Evolutionary conservation across 2,888 invertebrate genomes (phyloP).

Genomic region (Habroteleia sp.): DNA sequence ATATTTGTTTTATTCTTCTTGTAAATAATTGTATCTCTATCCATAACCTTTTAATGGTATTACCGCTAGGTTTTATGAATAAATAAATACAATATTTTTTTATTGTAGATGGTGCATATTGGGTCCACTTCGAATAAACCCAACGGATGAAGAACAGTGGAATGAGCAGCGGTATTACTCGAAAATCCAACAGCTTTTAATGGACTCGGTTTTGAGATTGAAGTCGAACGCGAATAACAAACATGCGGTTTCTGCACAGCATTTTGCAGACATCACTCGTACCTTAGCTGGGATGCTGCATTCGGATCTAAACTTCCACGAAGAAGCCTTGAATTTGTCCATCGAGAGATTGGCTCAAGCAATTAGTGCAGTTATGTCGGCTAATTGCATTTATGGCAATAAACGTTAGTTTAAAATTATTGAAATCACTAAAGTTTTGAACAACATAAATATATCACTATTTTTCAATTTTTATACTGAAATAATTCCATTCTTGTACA

Average conservation of each 20-base stretch:
- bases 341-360: slow-evolving; percentile 92
- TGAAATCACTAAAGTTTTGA: no score
- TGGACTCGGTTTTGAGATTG: slow-evolving; percentile 77
- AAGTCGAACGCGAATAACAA: slow-evolving; percentile 75
- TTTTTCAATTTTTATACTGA: no score
- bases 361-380: slow-evolving; percentile 89
- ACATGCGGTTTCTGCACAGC: slow-evolving; percentile 79
- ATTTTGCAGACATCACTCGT: slow-evolving; percentile 76
- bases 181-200: slow-evolving; percentile 77
- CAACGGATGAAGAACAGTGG: slow-evolving; percentile 58
- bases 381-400: slow-evolving; percentile 91
- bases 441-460: no score
- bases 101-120: slow-evolving; percentile 76
- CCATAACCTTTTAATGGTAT: no score
- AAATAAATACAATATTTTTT: neutral
- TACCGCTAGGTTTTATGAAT: no score
- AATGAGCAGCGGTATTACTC: slow-evolving; percentile 74
- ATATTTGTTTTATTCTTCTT: no score
- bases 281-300: slow-evolving; percentile 71
- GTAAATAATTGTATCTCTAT: no score
- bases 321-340: slow-evolving; percentile 70
- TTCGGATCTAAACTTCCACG: slow-evolving; percentile 65
- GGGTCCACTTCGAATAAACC: slow-evolving; percentile 70
- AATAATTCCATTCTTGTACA: no score
- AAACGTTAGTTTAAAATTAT: slow-evolving; percentile 82